Conservation (phyloP, 2,797 vertebrate species). For the Chaenodraco wilsoni region DNA sequence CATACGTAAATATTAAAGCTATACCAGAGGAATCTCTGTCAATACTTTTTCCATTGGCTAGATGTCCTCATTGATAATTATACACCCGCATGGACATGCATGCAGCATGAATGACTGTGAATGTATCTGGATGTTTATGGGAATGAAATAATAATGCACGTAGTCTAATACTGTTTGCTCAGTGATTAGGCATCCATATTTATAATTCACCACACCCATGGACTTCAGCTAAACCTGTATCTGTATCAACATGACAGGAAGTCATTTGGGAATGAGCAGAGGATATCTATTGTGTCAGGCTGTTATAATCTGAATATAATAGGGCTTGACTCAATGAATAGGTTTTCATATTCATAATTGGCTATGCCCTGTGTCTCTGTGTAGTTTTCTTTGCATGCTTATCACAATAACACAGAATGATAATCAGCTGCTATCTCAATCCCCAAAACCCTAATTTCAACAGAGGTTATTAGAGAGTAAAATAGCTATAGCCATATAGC, state of each 20-base stretch:
- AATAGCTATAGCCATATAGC: conserved; percentile 68
- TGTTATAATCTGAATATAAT: conserved; percentile 69
- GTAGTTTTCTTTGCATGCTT: conserved; percentile 74
- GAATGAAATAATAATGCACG: conserved; percentile 46
- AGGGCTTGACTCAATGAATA: conserved; percentile 68
- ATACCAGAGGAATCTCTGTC: not conserved
- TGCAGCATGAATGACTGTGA: conserved; percentile 27
- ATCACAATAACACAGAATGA: conserved; percentile 77
- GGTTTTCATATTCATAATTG: conserved; percentile 78
- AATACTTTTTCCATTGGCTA: not conserved
- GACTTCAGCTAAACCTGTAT: conserved; percentile 66
- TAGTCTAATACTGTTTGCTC: conserved; percentile 50
- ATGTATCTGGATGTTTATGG: conserved; percentile 47
- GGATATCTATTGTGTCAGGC: conserved; percentile 75
- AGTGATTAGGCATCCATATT: conserved; percentile 60
- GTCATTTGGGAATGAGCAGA: conserved; percentile 72
- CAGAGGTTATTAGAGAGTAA: conserved; percentile 77
- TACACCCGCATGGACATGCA: conserved; percentile 23
- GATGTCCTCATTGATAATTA: conserved; percentile 40
- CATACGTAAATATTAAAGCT: conserved; percentile 5
- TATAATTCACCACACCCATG: conserved; percentile 58
- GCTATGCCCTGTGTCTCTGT: conserved; percentile 66
- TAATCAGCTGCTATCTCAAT: conserved; percentile 80
- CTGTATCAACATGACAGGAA: conserved; percentile 76
- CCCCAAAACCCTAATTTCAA: conserved; percentile 77